Evolutionary conservation across 2,113 vertebrate species (phyloP), one percentile per base, ranked within the genome.

Genomic region (Struthio camelus): DNA sequence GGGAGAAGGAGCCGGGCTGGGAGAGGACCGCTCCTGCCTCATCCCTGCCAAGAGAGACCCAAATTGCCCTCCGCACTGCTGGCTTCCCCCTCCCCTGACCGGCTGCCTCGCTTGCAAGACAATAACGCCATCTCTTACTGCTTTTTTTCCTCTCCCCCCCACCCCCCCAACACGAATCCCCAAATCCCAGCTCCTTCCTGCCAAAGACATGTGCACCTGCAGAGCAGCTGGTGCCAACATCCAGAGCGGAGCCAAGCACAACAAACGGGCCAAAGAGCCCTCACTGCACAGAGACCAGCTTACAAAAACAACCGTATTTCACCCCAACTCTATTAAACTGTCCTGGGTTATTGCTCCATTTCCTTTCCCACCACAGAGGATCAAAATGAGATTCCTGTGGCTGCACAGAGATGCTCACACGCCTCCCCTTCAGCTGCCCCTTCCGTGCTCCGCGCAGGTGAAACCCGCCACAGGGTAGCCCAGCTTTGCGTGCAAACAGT

Each of bases 261-360:
- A 96, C 78, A 95, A 96, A 90, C 2, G 71, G 96, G 95, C 97
- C 96, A 97, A 96, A 95, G 94, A 97, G 80, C 93, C 97, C 96
- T 97, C 93, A 77, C 91, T 91, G 89, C 81, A 94, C 75, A 91
- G 94, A 94, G 95, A 96, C 97, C 95, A 93, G 94, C 95, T 97
- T 96, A 97, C 86, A 95, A 97, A 97, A 97, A 97, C 93, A 97
- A 95, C 93, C 46, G 81, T 94, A 95, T 96, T 97, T 97, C 97
- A 97, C 97, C 97, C 97, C 94, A 94, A 95, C 93, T 94, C 96
- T 91, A 94, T 95, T 94, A 96, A 97, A 94, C 91, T 94, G 96
- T 94, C 97, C 85, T 73, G 93, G 67, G 85, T 96, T 97, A 96
- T 94, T 94, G 93, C 95, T 94, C 67, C 78, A 5, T 87, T 96